Conservation (phyloP, 1,140 invertebrate species). For the Drosophila grimshawi region DNA sequence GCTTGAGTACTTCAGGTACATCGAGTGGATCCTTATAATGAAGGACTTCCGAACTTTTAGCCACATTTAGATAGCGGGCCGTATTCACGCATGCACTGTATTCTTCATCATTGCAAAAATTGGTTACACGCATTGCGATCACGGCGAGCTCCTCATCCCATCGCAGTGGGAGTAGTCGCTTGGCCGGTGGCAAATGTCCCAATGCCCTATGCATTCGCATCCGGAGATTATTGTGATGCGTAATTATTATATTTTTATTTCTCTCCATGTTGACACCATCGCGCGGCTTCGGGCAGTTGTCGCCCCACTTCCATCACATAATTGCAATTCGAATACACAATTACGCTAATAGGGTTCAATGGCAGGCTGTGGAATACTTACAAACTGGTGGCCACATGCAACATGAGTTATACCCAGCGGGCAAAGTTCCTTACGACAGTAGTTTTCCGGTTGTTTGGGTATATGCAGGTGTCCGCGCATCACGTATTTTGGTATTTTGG, state of each 20-base stretch:
- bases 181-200: not conserved
- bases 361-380: conserved; percentile 14
- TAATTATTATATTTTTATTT: not conserved
- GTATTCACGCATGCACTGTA: not conserved
- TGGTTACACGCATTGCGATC: conserved; percentile 10
- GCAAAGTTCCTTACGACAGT: conserved; percentile 21
- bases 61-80: not conserved
- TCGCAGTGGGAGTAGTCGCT: not conserved
- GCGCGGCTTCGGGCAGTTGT: conserved; percentile 7
- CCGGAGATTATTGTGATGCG: not conserved
- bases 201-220: not conserved
- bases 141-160: not conserved
- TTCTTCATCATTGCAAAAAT: not conserved
- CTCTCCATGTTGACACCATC: not conserved
- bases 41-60: not conserved
- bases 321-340: not conserved
- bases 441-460: conserved; percentile 2
- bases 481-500: not conserved
- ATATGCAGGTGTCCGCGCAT: not conserved
- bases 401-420: not conserved
- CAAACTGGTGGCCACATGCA: conserved; percentile 10
- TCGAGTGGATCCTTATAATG: not conserved
- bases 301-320: conserved; percentile 12
- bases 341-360: not conserved
- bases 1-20: not conserved